Evolutionary conservation across 2,797 vertebrate species (phyloP).

Genomic region (Neosilurus hyrtlii): DNA sequence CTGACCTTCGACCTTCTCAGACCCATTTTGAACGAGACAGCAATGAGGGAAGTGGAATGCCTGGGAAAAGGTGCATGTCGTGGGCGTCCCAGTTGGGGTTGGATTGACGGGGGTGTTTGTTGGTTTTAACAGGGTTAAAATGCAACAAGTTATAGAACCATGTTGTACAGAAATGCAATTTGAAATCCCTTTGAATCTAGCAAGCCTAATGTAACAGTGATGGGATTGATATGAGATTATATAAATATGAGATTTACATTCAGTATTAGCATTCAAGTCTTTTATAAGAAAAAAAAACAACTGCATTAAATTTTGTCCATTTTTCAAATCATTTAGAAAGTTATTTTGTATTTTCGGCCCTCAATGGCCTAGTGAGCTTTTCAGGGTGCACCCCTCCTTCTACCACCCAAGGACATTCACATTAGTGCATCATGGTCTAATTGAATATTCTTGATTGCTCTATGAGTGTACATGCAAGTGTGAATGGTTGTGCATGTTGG

Average conservation of each 20-base stretch:
- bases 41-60: constrained; percentile 36
- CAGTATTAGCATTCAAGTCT: too few species aligned
- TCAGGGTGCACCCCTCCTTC: too few species aligned
- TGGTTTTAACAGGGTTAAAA: constrained; percentile 32
- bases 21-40: constrained; percentile 32
- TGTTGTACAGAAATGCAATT: background rate
- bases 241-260: background rate
- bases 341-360: too few species aligned
- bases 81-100: constrained; percentile 18
- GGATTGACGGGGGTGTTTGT: constrained; percentile 2
- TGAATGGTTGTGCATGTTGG: too few species aligned
- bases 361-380: too few species aligned
- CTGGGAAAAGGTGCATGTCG: constrained; percentile 36
- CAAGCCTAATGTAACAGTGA: background rate
- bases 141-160: constrained; percentile 39
- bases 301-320: background rate
- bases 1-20: constrained; percentile 49
- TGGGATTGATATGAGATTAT: background rate
- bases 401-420: too few species aligned
- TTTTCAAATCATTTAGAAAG: background rate
- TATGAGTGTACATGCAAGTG: too few species aligned
- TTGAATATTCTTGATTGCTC: too few species aligned
- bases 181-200: background rate
- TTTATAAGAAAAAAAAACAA: background rate
- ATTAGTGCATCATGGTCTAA: too few species aligned